Evolutionary conservation across 1,140 invertebrate genomes (phyloP), one percentile per base, ranked within the genome.

Genomic region (Anastrepha ludens): DNA sequence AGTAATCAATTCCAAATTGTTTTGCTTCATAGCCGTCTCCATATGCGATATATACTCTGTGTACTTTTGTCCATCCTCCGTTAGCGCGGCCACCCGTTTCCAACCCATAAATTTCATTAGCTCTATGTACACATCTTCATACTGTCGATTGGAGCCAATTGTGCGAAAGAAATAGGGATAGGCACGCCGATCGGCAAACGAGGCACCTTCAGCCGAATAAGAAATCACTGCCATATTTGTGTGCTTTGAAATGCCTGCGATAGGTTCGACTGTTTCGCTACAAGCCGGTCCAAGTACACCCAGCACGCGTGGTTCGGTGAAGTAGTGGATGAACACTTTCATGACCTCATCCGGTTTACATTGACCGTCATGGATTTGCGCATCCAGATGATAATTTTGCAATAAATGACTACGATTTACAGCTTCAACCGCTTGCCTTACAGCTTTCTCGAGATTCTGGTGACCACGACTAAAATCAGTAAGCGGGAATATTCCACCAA

Each of bases 131-230:
- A 89, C 89, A 87, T 89, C 89, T 29, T 90, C 95, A 91, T 97
- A 97, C 88, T 97, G 95, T 50, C 95, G 95, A 90, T 97, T 97
- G 90, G 97, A 96, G 2, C 97, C 97, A 88, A 97, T 97, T 2
- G 97, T 98, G 2, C 97, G 92, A 91, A 97, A 98, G 93, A 98
- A 98, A 90, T 96, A 97, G 0, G 97, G 97, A 94, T 97, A 98
- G 87, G 95, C 95, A 0, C 94, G 91, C 29, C 96, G 94, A 93
- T 97, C 95, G 0, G 94, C 95, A 89, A 97, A 96, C 81, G 94
- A 95, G 2, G 95, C 95, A 0, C 96, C 96, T 91, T 98, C 97
- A 2, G 97, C 97, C 87, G 96, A 96, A 91, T 98, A 98, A 59
- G 97, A 97, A 65, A 98, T 96, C 0, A 97, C 95, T 59, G 97